A percentile compares a stretch with the other conserved stretches of the same genome.
Conservation (phyloP, 30 jellyfish, hydroid and myxozoan genomes). For the Aurelia sp. region DNA sequence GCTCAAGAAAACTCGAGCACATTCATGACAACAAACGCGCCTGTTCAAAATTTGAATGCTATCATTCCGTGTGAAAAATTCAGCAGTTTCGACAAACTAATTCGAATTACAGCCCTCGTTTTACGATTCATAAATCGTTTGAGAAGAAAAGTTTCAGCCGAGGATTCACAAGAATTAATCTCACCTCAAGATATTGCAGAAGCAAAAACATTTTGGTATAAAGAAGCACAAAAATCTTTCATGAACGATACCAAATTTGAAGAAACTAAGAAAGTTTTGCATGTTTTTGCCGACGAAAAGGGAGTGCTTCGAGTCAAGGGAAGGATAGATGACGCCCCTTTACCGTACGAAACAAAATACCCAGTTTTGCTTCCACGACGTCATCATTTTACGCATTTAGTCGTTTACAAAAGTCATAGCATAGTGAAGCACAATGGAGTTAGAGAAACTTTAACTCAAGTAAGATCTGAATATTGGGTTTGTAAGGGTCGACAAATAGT, state of each 20-base stretch:
- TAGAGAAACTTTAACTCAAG: conserved; percentile 16
- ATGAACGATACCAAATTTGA: not conserved
- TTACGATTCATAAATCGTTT: conserved; percentile 10
- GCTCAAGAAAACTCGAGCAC: not conserved
- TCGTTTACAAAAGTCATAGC: conserved; percentile 5
- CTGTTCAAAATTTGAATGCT: not conserved
- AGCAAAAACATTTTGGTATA: conserved; percentile 13
- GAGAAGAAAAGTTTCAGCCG: conserved; percentile 5
- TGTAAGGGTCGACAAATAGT: conserved; percentile 16
- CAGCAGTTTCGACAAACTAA: conserved; percentile 28
- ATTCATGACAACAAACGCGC: not conserved
- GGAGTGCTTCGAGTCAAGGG: conserved; percentile 28
- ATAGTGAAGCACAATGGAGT: conserved; percentile 35
- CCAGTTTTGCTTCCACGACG: conserved; percentile 37
- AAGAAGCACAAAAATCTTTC: conserved; percentile 23
- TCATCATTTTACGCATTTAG: conserved; percentile 16
- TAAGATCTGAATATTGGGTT: conserved; percentile 36
- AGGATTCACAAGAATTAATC: not conserved
- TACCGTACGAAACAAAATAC: conserved; percentile 28
- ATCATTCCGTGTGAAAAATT: conserved; percentile 21
- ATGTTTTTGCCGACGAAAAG: conserved; percentile 15
- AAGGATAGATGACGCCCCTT: conserved; percentile 29
- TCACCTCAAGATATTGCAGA: not conserved
- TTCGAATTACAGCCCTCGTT: conserved; percentile 36
- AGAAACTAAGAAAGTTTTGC: not conserved